phyloP scores from a whole-genome alignment of 2,113 vertebrate genomes.

The Mastomys coucha region DNA sequence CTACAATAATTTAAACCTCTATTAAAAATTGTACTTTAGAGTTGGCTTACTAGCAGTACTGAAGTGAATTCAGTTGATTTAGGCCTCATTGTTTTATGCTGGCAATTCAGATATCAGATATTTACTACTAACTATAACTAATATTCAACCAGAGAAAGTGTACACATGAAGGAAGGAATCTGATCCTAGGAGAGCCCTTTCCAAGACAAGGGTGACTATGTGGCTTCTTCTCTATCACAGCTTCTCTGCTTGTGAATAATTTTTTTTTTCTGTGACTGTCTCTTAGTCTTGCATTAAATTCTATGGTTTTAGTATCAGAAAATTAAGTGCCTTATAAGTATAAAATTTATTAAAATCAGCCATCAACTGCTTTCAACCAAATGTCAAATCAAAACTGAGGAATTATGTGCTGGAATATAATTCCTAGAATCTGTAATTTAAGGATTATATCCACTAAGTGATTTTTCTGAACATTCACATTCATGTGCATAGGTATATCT shows the following conservation, averaged over 20 bases:
- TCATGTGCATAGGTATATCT: background rate
- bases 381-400: background rate
- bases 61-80: background rate
- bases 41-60: background rate
- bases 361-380: conserved; percentile 33
- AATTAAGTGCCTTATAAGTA: background rate
- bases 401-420: background rate
- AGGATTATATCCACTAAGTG: background rate
- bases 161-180: background rate
- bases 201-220: background rate
- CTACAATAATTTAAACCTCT: background rate
- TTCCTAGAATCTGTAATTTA: background rate
- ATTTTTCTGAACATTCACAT: background rate
- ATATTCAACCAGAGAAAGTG: background rate
- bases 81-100: too few relatives aligned
- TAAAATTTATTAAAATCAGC: conserved; percentile 5
- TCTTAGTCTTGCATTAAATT: background rate
- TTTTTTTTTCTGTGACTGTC: background rate
- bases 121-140: background rate
- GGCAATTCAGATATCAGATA: background rate
- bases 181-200: background rate
- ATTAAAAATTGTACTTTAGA: conserved; percentile 20
- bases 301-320: background rate
- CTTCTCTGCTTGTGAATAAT: conserved; percentile 1
- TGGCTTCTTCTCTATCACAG: background rate